Percentiles rank a stretch among this genome's conserved stretches.
phyloP scores from a whole-genome alignment of 2,797 vertebrate genomes.

The Meda fulgida region DNA sequence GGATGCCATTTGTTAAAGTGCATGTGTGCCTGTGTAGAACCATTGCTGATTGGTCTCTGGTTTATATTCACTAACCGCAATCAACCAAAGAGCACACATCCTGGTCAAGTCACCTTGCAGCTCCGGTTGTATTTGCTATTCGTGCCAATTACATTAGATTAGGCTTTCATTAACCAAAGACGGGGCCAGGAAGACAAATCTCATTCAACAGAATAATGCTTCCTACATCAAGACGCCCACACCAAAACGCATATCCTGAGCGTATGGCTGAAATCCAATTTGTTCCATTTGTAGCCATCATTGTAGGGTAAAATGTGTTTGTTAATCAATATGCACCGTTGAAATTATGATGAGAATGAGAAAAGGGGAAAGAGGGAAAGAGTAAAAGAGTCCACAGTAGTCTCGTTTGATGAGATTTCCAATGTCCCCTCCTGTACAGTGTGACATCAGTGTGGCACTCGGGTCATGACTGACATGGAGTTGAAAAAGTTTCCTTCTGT shows the following conservation, averaged over 20 bases:
- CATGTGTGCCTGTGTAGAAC: slow-evolving; percentile 16
- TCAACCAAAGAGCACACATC: neutral
- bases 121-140: slow-evolving; percentile 39
- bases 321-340: slow-evolving; percentile 52
- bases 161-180: slow-evolving; percentile 57
- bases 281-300: slow-evolving; percentile 61
- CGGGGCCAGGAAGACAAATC: slow-evolving; percentile 62
- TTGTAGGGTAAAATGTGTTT: slow-evolving; percentile 65
- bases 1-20: neutral
- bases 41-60: neutral
- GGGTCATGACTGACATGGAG: slow-evolving; percentile 16
- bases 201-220: slow-evolving; percentile 63
- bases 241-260: slow-evolving; percentile 60
- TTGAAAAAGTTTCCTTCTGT: slow-evolving; percentile 6
- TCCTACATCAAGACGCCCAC: slow-evolving; percentile 55
- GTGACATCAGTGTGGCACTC: slow-evolving; percentile 30
- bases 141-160: slow-evolving; percentile 53
- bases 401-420: slow-evolving; percentile 23
- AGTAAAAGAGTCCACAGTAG: neutral
- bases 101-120: slow-evolving; percentile 26
- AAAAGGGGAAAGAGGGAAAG: slow-evolving; percentile 12
- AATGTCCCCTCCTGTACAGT: slow-evolving; percentile 6
- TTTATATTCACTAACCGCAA: slow-evolving; percentile 18
- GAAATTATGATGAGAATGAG: neutral
- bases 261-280: slow-evolving; percentile 68